A percentile compares a stretch with the other conserved stretches of the same genome.
phyloP scores from a whole-genome alignment of 2,888 invertebrate species.

The Eubasilissa splendida region DNA sequence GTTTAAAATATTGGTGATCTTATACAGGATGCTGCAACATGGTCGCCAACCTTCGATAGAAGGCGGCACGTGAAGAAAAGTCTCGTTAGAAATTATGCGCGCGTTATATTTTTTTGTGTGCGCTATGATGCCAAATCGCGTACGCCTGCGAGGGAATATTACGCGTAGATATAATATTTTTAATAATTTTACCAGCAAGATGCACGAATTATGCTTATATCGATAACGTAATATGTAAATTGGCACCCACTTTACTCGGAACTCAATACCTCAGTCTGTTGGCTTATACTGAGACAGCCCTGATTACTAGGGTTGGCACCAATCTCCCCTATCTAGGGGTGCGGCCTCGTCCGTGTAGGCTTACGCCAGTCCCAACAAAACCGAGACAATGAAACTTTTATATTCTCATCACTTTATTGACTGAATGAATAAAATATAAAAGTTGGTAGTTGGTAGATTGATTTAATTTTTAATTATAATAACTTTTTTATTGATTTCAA shows the following conservation, averaged over 20 bases:
- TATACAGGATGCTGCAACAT: too few species aligned
- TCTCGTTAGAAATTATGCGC: too few species aligned
- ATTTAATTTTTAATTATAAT: too few species aligned
- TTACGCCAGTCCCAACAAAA: conserved; percentile 14
- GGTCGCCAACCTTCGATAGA: too few species aligned
- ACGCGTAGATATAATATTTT: too few species aligned
- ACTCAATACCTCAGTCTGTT: conserved; percentile 2
- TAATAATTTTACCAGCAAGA: not conserved
- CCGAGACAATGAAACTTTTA: conserved; percentile 22
- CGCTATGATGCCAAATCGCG: too few species aligned
- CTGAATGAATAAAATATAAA: not conserved
- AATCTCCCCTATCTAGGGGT: conserved; percentile 19
- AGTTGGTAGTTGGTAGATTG: not conserved
- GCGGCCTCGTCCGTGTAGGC: conserved; percentile 10
- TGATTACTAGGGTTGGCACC: conserved; percentile 25
- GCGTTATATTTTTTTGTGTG: too few species aligned
- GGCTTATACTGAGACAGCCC: conserved; percentile 11
- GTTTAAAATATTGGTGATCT: too few species aligned
- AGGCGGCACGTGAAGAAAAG: too few species aligned
- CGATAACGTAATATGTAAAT: not conserved
- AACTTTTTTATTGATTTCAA: too few species aligned
- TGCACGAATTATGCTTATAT: not conserved
- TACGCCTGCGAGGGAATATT: too few species aligned
- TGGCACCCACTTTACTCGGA: not conserved
- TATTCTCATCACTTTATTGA: conserved; percentile 22